Percentiles rank a stretch among this genome's conserved stretches.
These are phyloP conservation scores for Microctonus hyperodae DNA, from an alignment of 2,888 invertebrate genomes.

Conservation along the genomic window DNA sequence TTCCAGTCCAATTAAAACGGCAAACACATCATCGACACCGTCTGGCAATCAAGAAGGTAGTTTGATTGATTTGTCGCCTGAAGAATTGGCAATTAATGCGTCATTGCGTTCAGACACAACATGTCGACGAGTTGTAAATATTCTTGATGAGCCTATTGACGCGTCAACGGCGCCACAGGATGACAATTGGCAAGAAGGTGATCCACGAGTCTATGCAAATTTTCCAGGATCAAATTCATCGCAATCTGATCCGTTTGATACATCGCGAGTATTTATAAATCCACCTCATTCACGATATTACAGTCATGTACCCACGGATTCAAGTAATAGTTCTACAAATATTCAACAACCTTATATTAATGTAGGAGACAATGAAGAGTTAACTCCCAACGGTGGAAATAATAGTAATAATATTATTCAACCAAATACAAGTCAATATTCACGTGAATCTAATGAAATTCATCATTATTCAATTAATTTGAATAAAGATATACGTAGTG, in stretches of 20 bases:
- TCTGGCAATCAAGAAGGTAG: conserved; percentile 68
- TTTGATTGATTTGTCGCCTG: conserved; percentile 77
- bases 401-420: conserved; percentile 18
- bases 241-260: conserved; percentile 74
- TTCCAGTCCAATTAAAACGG: conserved; percentile 57
- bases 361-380: conserved; percentile 45
- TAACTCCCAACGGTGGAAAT: conserved; percentile 14
- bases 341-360: conserved; percentile 52
- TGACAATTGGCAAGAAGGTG: conserved; percentile 51
- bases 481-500: conserved; percentile 50
- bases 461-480: conserved; percentile 50
- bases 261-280: conserved; percentile 64
- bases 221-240: conserved; percentile 47
- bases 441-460: conserved; percentile 39
- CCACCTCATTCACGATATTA: conserved; percentile 60
- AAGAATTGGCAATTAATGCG: conserved; percentile 60
- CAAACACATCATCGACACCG: conserved; percentile 53
- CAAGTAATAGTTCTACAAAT: conserved; percentile 42
- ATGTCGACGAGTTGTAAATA: conserved; percentile 56
- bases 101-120: conserved; percentile 39
- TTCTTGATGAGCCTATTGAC: conserved; percentile 60
- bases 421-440: conserved; percentile 35
- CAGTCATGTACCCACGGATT: conserved; percentile 61
- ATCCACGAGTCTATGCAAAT: conserved; percentile 56
- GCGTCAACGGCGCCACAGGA: conserved; percentile 33